phyloP scores from a whole-genome alignment of 1,140 invertebrate species.

The Orchestia grillus region DNA sequence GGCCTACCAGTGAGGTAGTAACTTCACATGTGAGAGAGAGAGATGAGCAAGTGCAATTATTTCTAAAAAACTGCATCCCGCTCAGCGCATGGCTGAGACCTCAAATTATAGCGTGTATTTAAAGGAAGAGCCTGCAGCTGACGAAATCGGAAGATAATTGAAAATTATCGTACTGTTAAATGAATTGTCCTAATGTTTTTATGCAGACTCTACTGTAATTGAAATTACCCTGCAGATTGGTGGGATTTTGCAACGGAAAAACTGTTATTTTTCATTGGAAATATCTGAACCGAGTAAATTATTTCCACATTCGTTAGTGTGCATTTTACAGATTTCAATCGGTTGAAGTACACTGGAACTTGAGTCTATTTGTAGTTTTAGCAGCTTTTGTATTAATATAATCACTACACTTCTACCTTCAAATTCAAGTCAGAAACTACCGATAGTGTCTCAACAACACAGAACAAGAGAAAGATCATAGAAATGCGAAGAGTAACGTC shows the following conservation, averaged over 20 bases:
- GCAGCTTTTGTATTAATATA: background rate
- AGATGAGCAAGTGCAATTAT: background rate
- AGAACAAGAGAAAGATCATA: background rate
- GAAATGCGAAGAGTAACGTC: background rate
- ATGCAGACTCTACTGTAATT: background rate
- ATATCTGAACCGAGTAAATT: background rate
- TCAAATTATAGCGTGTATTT: background rate
- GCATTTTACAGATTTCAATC: background rate
- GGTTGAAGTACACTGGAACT: background rate
- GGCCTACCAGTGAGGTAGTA: background rate
- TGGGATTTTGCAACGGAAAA: background rate
- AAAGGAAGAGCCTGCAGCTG: background rate
- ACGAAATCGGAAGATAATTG: background rate
- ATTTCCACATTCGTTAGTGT: background rate
- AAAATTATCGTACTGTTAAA: background rate
- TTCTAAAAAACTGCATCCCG: background rate
- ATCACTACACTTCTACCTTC: background rate
- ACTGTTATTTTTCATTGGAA: background rate
- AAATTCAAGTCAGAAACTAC: background rate
- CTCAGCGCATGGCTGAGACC: background rate
- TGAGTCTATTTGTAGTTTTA: background rate
- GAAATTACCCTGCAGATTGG: background rate
- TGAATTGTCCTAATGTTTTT: background rate
- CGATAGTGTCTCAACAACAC: background rate
- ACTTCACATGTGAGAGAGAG: background rate